Evolutionary conservation across 2,888 invertebrate genomes (phyloP), one percentile per base, ranked within the genome.

Genomic region (Tachina lurida): DNA sequence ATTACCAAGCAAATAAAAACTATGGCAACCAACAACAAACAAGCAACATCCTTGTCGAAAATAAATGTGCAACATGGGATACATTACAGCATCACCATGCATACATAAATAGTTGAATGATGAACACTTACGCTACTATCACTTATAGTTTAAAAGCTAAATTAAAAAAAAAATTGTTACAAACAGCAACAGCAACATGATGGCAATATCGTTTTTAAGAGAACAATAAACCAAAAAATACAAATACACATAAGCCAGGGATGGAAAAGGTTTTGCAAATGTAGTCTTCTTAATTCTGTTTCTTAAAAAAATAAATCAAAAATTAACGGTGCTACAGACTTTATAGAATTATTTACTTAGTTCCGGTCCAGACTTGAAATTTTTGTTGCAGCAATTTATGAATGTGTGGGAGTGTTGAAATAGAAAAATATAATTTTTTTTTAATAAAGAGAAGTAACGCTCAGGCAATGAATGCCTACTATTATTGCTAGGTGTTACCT

Each of bases 31-130:
- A 83, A 45, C 56, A 83, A 77, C 65, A 73, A 77, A 83, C 77
- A 73, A 65, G 45, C 71, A 83, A 83, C 77, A 77, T 83, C 58
- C 65, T 67, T 83, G 71, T 76, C 73, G 67, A 77, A 67, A 70
- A 77, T 83, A 83, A 75, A 71, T 65, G 76, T 65, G 76, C 76
- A 83, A 83, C 82, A 83, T 63, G 76, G 71, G 56, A 82, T 63
- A 75, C 39, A 70, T 76, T 49, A 22, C 63, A 31, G 7, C 31
- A 31, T 31, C 31, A 31, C 31, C 31, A 31, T 31, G 31, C 31
- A 31, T 31, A 67, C 67, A 81, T 75, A 60, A 62, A 75, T 81
- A 75, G 58, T 45, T 52, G 52, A 54, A 62, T 47, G 62, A 78
- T 41, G n/a, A 62, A 45, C 54, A 45, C 62, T 62, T 54, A n/a